Conservation (phyloP, 2,113 vertebrate genomes). For the Alces alces region DNA sequence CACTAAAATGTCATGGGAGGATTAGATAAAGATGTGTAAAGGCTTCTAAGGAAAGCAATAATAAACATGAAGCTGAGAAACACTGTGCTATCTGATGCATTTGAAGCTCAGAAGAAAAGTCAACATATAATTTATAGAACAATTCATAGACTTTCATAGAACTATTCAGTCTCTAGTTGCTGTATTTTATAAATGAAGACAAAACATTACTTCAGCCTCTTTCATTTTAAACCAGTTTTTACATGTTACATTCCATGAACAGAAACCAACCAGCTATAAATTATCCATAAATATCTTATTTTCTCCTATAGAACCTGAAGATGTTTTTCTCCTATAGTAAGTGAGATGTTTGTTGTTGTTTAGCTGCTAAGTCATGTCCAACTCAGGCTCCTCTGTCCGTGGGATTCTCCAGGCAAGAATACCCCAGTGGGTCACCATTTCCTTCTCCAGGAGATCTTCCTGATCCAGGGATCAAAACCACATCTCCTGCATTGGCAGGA, state of each 20-base stretch:
- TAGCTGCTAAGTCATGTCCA: neutral
- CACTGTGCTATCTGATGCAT: neutral
- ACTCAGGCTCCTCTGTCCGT: neutral
- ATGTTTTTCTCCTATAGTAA: neutral
- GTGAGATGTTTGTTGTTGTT: neutral
- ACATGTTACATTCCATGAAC: neutral
- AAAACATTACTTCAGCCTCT: neutral
- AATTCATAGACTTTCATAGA: neutral
- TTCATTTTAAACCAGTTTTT: neutral
- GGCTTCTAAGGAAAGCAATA: neutral
- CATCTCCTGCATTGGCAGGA: neutral
- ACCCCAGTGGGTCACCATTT: neutral
- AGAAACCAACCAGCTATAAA: neutral
- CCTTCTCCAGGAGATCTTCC: neutral
- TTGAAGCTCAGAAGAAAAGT: neutral
- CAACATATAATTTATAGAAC: neutral
- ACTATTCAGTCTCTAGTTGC: neutral
- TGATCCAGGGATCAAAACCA: neutral
- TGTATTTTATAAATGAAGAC: neutral
- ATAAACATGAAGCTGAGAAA: neutral
- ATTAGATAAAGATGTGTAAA: neutral
- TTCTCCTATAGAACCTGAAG: neutral
- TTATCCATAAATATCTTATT: neutral
- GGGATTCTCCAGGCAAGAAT: neutral
- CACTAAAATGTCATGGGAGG: neutral